A percentile compares a stretch with the other conserved stretches of the same genome.
Conservation (phyloP, 1,140 invertebrate species). For the Phortica variegata region DNA sequence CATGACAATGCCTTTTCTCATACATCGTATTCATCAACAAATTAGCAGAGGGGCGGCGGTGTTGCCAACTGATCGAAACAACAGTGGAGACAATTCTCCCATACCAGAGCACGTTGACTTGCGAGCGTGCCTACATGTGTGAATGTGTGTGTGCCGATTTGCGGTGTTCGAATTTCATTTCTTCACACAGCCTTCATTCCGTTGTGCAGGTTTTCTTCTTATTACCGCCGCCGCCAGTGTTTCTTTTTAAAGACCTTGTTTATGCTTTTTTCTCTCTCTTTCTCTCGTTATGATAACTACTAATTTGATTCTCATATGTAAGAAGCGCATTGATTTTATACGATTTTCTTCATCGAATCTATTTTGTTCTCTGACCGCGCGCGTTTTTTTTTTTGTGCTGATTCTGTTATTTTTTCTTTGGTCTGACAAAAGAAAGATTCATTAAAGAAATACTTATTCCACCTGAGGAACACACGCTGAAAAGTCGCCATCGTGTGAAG, state of each 20-base stretch:
- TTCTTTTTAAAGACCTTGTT: too few relatives aligned
- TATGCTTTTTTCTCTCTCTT: too few relatives aligned
- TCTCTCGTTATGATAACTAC: too few relatives aligned
- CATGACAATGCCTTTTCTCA: slow-evolving; percentile 33
- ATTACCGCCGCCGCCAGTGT: too few relatives aligned
- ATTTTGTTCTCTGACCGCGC: slow-evolving; percentile 18
- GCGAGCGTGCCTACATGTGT: slow-evolving; percentile 24
- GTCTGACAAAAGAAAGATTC: slow-evolving; percentile 27
- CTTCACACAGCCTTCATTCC: too few relatives aligned
- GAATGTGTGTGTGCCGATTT: too few relatives aligned
- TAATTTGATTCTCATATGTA: not conserved
- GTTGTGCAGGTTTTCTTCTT: too few relatives aligned
- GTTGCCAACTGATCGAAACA: too few relatives aligned
- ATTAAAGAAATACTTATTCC: slow-evolving; percentile 53
- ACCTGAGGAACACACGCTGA: slow-evolving; percentile 14
- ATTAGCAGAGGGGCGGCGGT: too few relatives aligned
- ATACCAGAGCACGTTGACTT: slow-evolving; percentile 47
- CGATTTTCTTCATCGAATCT: slow-evolving; percentile 12
- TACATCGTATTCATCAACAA: too few relatives aligned
- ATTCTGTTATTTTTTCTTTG: slow-evolving; percentile 11
- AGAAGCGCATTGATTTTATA: not conserved
- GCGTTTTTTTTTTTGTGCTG: slow-evolving; percentile 16
- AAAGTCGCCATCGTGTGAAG: slow-evolving; percentile 17
- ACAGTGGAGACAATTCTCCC: too few relatives aligned
- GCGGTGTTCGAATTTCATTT: not conserved